phyloP scores from a whole-genome alignment of 2,888 invertebrate genomes.

The Mythimna pallens region DNA sequence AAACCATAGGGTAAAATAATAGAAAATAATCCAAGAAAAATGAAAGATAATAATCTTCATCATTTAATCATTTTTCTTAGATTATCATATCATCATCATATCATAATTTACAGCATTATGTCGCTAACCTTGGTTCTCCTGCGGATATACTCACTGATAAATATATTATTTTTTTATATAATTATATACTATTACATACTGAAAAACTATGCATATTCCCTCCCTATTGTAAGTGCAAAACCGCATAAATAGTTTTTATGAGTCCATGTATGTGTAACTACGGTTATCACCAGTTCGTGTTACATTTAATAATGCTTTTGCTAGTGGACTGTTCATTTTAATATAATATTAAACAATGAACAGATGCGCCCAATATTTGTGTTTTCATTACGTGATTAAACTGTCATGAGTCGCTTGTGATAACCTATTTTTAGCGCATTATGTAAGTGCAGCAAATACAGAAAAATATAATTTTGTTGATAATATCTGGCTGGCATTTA shows the following conservation, averaged over 20 bases:
- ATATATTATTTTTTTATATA: too few relatives aligned
- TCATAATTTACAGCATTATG: too few relatives aligned
- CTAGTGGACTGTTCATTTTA: not conserved
- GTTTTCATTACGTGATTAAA: conserved; percentile 45
- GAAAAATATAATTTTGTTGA: not conserved
- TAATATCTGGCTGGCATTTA: not conserved
- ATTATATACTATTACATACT: too few relatives aligned
- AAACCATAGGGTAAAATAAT: too few relatives aligned
- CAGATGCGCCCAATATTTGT: conserved; percentile 23
- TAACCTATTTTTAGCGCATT: conserved; percentile 15
- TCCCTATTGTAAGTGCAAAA: not conserved
- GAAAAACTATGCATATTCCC: too few relatives aligned
- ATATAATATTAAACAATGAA: conserved; percentile 36
- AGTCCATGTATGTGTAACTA: not conserved
- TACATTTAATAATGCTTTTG: not conserved
- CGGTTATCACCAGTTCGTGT: not conserved
- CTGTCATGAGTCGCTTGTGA: conserved; percentile 27
- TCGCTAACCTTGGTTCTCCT: too few relatives aligned
- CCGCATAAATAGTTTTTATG: not conserved
- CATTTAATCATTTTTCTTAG: too few relatives aligned
- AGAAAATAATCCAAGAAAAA: too few relatives aligned
- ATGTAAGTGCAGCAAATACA: conserved; percentile 4
- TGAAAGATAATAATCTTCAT: too few relatives aligned
- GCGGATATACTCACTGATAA: too few relatives aligned
- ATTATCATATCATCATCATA: too few relatives aligned